Percentiles rank a stretch among this genome's conserved stretches.
These are phyloP conservation scores for Pasiphila rectangulata DNA, from an alignment of 2,888 invertebrate genomes.

Conservation along the genomic window DNA sequence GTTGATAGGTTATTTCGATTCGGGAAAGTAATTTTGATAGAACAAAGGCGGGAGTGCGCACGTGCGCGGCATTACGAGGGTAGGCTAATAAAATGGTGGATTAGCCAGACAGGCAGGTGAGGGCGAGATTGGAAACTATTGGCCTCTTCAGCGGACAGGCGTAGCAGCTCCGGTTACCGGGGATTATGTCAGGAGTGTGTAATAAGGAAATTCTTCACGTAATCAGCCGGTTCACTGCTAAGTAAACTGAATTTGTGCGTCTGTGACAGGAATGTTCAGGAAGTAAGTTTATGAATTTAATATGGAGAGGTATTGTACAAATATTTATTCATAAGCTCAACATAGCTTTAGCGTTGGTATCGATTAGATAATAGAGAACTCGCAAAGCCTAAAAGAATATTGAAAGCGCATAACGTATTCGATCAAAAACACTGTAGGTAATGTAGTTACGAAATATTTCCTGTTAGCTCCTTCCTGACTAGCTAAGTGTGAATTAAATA, in stretches of 20 bases:
- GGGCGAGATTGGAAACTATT: conserved; percentile 76
- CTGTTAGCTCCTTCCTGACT: too few relatives aligned
- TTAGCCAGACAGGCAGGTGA: conserved; percentile 72
- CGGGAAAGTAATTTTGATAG: conserved; percentile 55
- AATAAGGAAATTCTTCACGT: conserved; percentile 43
- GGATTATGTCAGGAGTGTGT: conserved; percentile 54
- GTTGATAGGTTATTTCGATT: conserved; percentile 34
- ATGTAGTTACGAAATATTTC: too few relatives aligned
- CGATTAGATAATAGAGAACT: too few relatives aligned
- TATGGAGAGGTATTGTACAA: too few relatives aligned
- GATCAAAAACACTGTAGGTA: too few relatives aligned
- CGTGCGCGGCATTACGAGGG: conserved; percentile 70
- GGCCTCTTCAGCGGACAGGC: conserved; percentile 63
- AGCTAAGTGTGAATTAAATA: too few relatives aligned
- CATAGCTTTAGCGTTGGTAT: too few relatives aligned
- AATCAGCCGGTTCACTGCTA: conserved; percentile 2
- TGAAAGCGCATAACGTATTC: too few relatives aligned
- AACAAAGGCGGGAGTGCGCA: conserved; percentile 70
- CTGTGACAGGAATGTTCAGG: not conserved
- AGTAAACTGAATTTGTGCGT: conserved; percentile 7
- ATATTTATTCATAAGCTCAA: too few relatives aligned
- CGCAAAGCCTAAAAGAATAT: too few relatives aligned
- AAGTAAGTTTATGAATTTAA: too few relatives aligned
- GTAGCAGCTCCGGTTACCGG: conserved; percentile 51
- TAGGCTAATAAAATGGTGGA: conserved; percentile 76